phyloP scores from a whole-genome alignment of 2,113 vertebrate genomes.

The Sclerurus mexicanus region DNA sequence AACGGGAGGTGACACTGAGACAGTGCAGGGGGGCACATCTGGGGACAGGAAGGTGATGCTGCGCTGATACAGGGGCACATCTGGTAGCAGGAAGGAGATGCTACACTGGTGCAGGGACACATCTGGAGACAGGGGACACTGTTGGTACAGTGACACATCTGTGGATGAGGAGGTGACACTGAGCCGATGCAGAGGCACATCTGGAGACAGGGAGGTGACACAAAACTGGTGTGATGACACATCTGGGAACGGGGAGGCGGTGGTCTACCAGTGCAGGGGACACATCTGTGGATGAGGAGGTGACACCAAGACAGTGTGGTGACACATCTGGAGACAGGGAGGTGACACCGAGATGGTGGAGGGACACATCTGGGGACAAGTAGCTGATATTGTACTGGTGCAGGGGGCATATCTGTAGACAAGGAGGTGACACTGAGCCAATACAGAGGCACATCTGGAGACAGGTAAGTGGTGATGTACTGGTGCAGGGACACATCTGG shows the following conservation, averaged over 20 bases:
- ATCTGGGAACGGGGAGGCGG: background rate
- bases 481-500: background rate
- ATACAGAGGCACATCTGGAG: background rate
- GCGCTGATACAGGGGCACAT: background rate
- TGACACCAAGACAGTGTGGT: too few species aligned
- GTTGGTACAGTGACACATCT: background rate
- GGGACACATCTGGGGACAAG: too few species aligned
- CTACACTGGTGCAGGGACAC: background rate
- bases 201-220: background rate
- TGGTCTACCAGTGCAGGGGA: background rate
- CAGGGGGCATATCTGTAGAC: too few species aligned
- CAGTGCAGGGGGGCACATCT: background rate
- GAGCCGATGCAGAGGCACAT: background rate
- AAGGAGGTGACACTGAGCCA: too few species aligned
- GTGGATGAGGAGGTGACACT: background rate
- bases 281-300: background rate
- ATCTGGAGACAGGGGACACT: background rate
- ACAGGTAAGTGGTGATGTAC: fast-evolving
- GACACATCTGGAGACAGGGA: too few species aligned
- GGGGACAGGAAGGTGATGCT: background rate
- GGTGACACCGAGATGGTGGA: too few species aligned
- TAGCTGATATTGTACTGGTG: too few species aligned
- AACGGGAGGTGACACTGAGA: background rate
- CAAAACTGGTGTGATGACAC: too few species aligned
- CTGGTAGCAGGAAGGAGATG: background rate